Evolutionary conservation across 1,140 invertebrate species (phyloP).

Genomic region (Drosophila repletoides): DNA sequence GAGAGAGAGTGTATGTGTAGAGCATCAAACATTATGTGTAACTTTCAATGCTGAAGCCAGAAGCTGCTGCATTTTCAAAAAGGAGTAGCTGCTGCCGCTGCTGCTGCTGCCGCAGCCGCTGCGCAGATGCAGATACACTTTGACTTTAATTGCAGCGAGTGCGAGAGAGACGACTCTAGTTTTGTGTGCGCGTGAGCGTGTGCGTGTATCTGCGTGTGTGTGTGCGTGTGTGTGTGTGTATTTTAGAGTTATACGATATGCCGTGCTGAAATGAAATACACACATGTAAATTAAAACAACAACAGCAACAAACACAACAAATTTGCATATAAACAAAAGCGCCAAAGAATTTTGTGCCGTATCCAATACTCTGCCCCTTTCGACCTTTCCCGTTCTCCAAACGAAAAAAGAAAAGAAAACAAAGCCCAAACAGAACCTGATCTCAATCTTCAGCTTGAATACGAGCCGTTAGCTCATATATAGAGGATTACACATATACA

Average conservation of each 20-base stretch:
- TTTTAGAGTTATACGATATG: slow-evolving; percentile 46
- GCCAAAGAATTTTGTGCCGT: slow-evolving; percentile 31
- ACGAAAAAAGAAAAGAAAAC: slow-evolving; percentile 20
- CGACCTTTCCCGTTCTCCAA: not conserved
- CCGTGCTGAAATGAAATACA: slow-evolving; percentile 68
- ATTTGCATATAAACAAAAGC: slow-evolving; percentile 80
- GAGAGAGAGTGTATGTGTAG: slow-evolving; percentile 16
- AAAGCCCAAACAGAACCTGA: slow-evolving; percentile 42
- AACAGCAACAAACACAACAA: slow-evolving; percentile 57
- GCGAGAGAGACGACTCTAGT: slow-evolving; percentile 69
- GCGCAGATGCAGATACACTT: slow-evolving; percentile 73
- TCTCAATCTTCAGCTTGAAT: slow-evolving; percentile 40
- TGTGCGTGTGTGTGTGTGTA: slow-evolving; percentile 1
- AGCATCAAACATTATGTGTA: slow-evolving; percentile 48
- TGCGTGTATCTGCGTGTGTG: slow-evolving; percentile 18
- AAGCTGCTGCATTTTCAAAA: slow-evolving; percentile 73
- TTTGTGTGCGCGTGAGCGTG: slow-evolving; percentile 10
- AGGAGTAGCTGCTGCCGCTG: slow-evolving; percentile 71
- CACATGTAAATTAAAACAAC: slow-evolving; percentile 26
- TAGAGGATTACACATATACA: slow-evolving; percentile 17
- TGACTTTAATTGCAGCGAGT: slow-evolving; percentile 62
- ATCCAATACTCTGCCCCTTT: not conserved
- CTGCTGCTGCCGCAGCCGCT: slow-evolving; percentile 56
- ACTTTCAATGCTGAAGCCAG: slow-evolving; percentile 73
- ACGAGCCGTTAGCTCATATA: slow-evolving; percentile 13